Base-by-base conservation (phyloP, 2,797 vertebrate genomes). In the Champsocephalus esox region DNA sequence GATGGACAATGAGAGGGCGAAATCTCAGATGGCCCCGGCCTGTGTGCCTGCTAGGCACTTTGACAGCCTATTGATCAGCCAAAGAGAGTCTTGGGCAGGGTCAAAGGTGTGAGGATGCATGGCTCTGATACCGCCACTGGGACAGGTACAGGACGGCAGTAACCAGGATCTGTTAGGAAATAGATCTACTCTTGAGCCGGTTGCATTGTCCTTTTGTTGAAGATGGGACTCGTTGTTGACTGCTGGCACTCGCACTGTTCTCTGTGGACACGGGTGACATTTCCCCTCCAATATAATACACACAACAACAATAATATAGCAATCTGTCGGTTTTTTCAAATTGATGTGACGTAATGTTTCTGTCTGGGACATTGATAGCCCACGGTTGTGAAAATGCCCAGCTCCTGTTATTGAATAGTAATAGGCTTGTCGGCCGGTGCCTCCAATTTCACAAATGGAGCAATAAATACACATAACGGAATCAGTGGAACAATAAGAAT, bases 381-480 rank as follows among this genome's bases (percentile, higher is more conserved):
- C 70, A 67, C 45, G 86, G 90, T 86, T 89, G 91, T 92, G 90
- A 91, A 92, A 91, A 89, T 81, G 88, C 86, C 89, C 84, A 16
- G 85, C 87, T 85, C 88, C 85, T 77, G 90, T 92, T 91, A 92
- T 93, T 91, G 89, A 92, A 92, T 90, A 90, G 90, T 92, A 89
- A 91, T 84, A 88, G 89, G 83, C 90, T 86, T 90, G 90, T 93
- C 79, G 82, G 79, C 79, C 68, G 24, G 66, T 89, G 87, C 91
- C 91, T 94, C 89, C 91, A 93, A 91, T 92, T 92, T 91, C 89
- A 88, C 92, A 93, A 91, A 93, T 93, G 92, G 91, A 93, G 89
- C 92, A 93, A 92, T 92, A 93, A 92, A 93, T 91, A 90, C 87
- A 87, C 88, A 87, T 84, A 92, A 90, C 82, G 83, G 88, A 92